Evolutionary conservation across 2,888 invertebrate species (phyloP).

Genomic region (Drosophila cognata): DNA sequence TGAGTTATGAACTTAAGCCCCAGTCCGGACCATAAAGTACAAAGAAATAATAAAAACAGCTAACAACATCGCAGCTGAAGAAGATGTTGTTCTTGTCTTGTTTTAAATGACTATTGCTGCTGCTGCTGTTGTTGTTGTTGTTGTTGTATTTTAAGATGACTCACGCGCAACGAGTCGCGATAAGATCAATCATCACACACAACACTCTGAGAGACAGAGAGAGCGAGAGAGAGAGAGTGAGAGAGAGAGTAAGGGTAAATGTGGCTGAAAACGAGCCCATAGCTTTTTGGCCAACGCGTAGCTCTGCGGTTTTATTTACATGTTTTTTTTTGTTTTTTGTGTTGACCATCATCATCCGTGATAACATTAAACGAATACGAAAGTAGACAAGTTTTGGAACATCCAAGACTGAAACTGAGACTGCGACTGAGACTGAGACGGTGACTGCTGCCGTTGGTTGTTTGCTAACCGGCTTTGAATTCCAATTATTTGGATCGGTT

Average conservation of each 20-base stretch:
- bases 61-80: conserved; percentile 69
- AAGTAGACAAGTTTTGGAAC: conserved; percentile 72
- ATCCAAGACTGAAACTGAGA: conserved; percentile 10
- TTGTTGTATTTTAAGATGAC: conserved; percentile 64
- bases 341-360: conserved; percentile 49
- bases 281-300: conserved; percentile 30
- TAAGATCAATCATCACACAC: conserved; percentile 74
- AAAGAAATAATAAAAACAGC: conserved; percentile 50
- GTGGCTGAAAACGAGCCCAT: conserved; percentile 31
- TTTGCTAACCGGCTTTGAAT: conserved; percentile 75
- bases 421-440: conserved; percentile 1
- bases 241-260: conserved; percentile 1
- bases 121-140: conserved; percentile 11
- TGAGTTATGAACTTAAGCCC: conserved; percentile 75
- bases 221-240: background rate
- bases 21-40: conserved; percentile 69
- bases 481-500: conserved; percentile 76
- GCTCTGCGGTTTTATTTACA: conserved; percentile 47
- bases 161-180: conserved; percentile 66
- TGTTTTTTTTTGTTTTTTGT: background rate
- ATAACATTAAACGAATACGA: conserved; percentile 78
- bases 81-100: conserved; percentile 48
- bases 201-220: conserved; percentile 7
- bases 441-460: conserved; percentile 17
- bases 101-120: background rate